Evolutionary conservation across 92 coral and sea anemone species (phyloP).

Genomic region (Actinernus sp.): DNA sequence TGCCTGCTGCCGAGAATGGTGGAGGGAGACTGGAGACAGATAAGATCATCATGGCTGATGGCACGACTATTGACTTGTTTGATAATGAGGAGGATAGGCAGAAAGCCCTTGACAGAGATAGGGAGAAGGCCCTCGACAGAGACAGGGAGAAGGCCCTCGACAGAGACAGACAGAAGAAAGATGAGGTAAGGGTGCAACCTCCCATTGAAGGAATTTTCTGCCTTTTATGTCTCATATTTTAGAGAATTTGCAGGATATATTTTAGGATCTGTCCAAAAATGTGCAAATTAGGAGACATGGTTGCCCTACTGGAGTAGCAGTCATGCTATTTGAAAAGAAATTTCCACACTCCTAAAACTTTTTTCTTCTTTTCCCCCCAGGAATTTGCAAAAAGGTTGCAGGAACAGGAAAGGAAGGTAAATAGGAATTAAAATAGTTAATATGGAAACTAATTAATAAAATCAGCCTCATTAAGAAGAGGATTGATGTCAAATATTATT

Average conservation of each 20-base stretch:
- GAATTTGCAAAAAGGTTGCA: conserved; percentile 93
- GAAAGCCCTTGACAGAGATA: conserved; percentile 59
- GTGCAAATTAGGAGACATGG: too few species aligned
- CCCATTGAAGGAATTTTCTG: too few species aligned
- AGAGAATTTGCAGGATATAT: too few species aligned
- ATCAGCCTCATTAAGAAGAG: not conserved
- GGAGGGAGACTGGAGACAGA: conserved; percentile 87
- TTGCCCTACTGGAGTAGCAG: too few species aligned
- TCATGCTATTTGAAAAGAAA: too few species aligned
- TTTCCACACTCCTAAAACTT: not conserved
- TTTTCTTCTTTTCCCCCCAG: conserved; percentile 43
- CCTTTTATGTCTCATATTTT: too few species aligned
- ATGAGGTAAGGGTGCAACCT: conserved; percentile 31
- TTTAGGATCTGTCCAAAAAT: too few species aligned
- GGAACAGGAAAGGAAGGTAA: conserved; percentile 90
- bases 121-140: too few species aligned
- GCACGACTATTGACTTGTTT: conserved; percentile 90
- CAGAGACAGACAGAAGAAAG: conserved; percentile 10
- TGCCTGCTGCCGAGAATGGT: conserved; percentile 54
- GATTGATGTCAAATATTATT: too few species aligned
- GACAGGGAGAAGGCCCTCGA: conserved; percentile 4
- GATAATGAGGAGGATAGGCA: conserved; percentile 86
- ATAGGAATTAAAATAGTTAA: not conserved
- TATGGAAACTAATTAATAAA: not conserved
- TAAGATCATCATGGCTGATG: conserved; percentile 95